phyloP scores from a whole-genome alignment of 92 coral and sea anemone genomes.

The Chrysogorgia sp. region DNA sequence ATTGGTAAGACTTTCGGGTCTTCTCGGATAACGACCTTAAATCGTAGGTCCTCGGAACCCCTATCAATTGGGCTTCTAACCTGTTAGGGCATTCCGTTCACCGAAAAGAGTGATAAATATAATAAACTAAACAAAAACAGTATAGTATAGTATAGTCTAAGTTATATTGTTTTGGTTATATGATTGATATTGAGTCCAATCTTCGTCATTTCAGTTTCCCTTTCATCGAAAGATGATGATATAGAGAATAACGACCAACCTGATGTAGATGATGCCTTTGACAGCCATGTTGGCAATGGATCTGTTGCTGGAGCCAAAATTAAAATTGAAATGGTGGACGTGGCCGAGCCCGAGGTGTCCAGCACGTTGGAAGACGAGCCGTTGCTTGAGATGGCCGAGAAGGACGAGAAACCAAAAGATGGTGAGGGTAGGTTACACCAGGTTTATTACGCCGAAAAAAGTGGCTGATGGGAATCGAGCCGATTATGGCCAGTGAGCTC shows the following conservation, averaged over 20 bases:
- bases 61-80: no score
- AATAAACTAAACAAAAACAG: no score
- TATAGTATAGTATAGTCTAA: no score
- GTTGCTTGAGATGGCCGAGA: neutral
- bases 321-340: conserved; percentile 38
- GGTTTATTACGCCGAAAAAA: neutral
- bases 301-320: neutral
- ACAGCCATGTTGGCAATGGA: conserved; percentile 8
- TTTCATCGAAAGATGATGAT: neutral
- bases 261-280: conserved; percentile 48
- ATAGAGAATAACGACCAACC: conserved; percentile 40
- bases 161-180: no score
- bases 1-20: no score
- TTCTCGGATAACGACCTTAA: no score
- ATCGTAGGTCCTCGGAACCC: no score
- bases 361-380: conserved; percentile 9
- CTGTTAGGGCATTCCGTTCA: no score
- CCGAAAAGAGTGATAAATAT: no score
- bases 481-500: no score
- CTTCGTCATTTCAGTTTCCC: neutral
- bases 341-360: conserved; percentile 10
- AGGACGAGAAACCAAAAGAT: neutral
- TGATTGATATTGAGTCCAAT: no score
- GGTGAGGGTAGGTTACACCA: conserved; percentile 14
- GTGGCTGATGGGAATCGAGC: no score